Base-by-base conservation (phyloP, 2,113 vertebrate genomes). In the Lophochroa leadbeateri region DNA sequence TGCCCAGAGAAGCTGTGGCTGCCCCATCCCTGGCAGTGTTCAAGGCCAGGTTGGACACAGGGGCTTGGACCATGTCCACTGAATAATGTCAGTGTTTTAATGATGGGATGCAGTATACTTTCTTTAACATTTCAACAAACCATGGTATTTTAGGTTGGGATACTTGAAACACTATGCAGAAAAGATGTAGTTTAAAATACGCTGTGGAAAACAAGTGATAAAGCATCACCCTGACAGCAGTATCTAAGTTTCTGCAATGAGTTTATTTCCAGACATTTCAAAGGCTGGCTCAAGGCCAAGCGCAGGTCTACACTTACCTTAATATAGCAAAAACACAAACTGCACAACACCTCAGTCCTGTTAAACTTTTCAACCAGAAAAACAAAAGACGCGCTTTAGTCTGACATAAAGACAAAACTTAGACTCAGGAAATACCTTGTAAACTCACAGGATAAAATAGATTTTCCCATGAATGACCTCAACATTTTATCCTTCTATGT, bases 51-150 rank as follows among this genome's bases (percentile, higher is more conserved):
- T n/a, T n/a, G n/a, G n/a, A n/a, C n/a, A n/a, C n/a, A n/a, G n/a
- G n/a, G n/a, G n/a, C n/a, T n/a, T n/a, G n/a, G n/a, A n/a, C n/a
- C 28, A 41, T 0, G 1, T 5, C 35, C 37, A 27, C 43, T 12
- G 27, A 61, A 9, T 16, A 57, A 41, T 3, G 5, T 19, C 69
- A 74, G 0, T 37, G 16, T 33, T 41, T 70, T 44, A 46, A 10
- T 3, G 4, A 37, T 6, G 39, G 29, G 31, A 41, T 70, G 24
- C 0, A 2, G 15, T 28, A 37, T 4, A 12, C 15, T 49, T 61
- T 57, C 9, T 44, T 4, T 50, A 78, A 65, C 2, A 21, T 17
- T 53, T 67, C 12, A 55, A 39, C 20, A 29, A 85, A 39, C 39
- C 35, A 11, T 3, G 1, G 46, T 21, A 63, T 28, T 70, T 79